Evolutionary conservation across 2,888 invertebrate species (phyloP).

Genomic region (Synergus gifuensis): DNA sequence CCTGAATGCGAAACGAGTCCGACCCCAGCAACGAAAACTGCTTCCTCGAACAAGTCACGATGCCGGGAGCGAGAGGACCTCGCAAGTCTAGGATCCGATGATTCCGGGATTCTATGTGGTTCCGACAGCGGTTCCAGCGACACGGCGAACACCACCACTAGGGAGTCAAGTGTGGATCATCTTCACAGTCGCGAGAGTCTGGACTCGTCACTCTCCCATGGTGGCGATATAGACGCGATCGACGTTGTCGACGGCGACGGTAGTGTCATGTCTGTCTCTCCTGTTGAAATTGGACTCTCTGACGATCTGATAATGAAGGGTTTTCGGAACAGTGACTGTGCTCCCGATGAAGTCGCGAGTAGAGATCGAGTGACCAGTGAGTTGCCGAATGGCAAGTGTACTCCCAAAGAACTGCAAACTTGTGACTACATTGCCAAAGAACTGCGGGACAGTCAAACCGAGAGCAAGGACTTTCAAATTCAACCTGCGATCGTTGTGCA

Average conservation of each 20-base stretch:
- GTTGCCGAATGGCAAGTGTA: constrained; percentile 57
- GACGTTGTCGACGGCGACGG: constrained; percentile 75
- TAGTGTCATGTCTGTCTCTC: constrained; percentile 70
- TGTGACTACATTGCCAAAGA: constrained; percentile 56
- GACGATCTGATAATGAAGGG: constrained; percentile 44
- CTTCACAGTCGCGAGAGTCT: constrained; percentile 86
- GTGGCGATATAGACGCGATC: constrained; percentile 73
- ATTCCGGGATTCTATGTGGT: constrained; percentile 87
- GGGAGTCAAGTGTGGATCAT: constrained; percentile 79
- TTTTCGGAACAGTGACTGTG: constrained; percentile 44
- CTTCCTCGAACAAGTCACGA: constrained; percentile 66
- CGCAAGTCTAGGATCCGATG: constrained; percentile 86
- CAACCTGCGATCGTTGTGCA: constrained; percentile 64
- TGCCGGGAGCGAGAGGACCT: constrained; percentile 81
- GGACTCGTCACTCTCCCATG: constrained; percentile 83
- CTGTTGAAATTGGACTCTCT: constrained; percentile 64
- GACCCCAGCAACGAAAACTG: constrained; percentile 67
- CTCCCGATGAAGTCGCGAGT: constrained; percentile 55
- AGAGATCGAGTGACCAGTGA: constrained; percentile 53
- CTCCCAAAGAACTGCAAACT: constrained; percentile 55
- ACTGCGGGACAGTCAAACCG: constrained; percentile 48
- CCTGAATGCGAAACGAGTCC: constrained; percentile 80
- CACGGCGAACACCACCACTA: constrained; percentile 75
- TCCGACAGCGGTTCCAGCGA: constrained; percentile 79
- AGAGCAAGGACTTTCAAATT: constrained; percentile 51